These are phyloP conservation scores for Oegoconia quadripuncta DNA, from an alignment of 2,888 invertebrate species.

Conservation along the genomic window DNA sequence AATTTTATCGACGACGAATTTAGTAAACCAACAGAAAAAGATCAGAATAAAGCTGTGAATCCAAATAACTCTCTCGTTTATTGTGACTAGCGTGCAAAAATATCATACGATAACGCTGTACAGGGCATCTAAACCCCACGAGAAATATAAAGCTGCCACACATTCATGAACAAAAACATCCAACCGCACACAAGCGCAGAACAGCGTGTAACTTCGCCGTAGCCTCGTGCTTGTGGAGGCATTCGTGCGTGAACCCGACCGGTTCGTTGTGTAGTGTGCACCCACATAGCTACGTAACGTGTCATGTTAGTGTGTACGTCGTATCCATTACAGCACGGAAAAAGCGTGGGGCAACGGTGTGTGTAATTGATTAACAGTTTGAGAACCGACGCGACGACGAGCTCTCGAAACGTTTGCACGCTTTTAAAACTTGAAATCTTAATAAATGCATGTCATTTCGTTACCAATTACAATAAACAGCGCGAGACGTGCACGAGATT, in stretches of 20 bases:
- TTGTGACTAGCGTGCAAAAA: no score
- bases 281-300: slow-evolving; percentile 12
- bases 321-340: slow-evolving; percentile 72
- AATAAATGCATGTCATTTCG: slow-evolving; percentile 46
- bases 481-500: slow-evolving; percentile 25
- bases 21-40: no score
- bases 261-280: slow-evolving; percentile 33
- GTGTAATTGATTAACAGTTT: slow-evolving; percentile 75
- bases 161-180: slow-evolving; percentile 44
- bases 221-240: slow-evolving; percentile 56
- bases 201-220: slow-evolving; percentile 31
- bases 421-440: slow-evolving; percentile 41
- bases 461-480: slow-evolving; percentile 31
- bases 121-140: slow-evolving; percentile 5
- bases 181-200: slow-evolving; percentile 44
- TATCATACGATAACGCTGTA: background rate
- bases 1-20: no score
- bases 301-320: slow-evolving; percentile 23
- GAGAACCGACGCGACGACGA: slow-evolving; percentile 45
- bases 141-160: slow-evolving; percentile 33
- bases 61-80: no score
- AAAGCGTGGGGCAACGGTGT: slow-evolving; percentile 63
- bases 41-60: no score
- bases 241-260: slow-evolving; percentile 63
- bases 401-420: slow-evolving; percentile 26